A percentile compares a stretch with the other conserved stretches of the same genome.
phyloP scores from a whole-genome alignment of 2,797 vertebrate genomes.

The Melanotaenia trifasciata region DNA sequence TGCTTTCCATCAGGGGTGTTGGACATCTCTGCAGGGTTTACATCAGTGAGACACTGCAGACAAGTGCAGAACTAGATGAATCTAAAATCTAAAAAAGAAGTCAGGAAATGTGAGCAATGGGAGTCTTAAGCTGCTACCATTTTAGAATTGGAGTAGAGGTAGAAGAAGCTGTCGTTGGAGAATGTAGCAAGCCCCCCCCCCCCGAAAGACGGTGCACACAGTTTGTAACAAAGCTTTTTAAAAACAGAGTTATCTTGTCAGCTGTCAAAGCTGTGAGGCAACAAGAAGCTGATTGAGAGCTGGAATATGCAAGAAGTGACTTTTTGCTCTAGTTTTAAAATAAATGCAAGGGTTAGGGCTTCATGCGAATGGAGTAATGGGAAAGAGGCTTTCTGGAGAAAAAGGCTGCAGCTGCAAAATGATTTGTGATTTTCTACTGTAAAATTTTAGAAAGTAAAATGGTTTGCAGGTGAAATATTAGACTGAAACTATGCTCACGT shows the following conservation, averaged over 20 bases:
- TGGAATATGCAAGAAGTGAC: background rate
- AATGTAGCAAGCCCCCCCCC: background rate
- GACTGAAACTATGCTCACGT: background rate
- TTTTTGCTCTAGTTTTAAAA: background rate
- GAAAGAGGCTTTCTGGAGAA: background rate
- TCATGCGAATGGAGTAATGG: background rate
- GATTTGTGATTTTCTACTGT: background rate
- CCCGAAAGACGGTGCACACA: too few relatives aligned
- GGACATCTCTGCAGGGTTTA: background rate
- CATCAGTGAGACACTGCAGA: background rate
- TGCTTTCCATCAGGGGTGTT: constrained; percentile 3
- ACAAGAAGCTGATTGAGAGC: constrained; percentile 18
- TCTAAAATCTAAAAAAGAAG: background rate
- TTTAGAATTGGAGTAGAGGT: background rate
- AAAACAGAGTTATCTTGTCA: constrained; percentile 12
- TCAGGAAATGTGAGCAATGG: background rate
- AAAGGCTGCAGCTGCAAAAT: background rate
- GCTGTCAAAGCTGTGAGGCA: constrained; percentile 40
- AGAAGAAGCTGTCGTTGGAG: background rate
- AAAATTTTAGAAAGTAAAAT: too few relatives aligned
- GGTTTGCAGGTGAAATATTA: background rate
- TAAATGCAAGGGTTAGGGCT: background rate
- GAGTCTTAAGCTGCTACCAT: constrained; percentile 6
- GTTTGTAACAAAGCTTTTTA: background rate
- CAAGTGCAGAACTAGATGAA: background rate